A percentile compares a stretch with the other conserved stretches of the same genome.
Evolutionary conservation across 2,888 invertebrate species (phyloP).

Genomic region (Galerucella pusilla): DNA sequence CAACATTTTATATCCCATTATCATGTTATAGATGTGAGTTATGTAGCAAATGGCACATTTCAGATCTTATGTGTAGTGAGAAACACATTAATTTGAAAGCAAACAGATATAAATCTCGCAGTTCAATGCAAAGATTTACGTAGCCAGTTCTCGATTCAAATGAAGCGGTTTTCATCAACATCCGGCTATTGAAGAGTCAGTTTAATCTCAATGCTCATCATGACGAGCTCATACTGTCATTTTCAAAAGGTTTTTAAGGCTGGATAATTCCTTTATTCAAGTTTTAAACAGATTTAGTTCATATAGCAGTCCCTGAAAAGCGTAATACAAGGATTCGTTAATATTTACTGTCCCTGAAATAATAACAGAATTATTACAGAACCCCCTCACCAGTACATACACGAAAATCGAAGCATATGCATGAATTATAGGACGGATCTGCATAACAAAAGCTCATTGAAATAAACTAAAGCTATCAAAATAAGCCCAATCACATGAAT

Average conservation of each 20-base stretch:
- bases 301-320: conserved; percentile 3
- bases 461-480: too few relatives aligned
- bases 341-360: not conserved
- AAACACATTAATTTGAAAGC: conserved; percentile 52
- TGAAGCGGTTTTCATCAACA: conserved; percentile 51
- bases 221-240: conserved; percentile 43
- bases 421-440: too few relatives aligned
- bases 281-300: conserved; percentile 9
- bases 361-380: too few relatives aligned
- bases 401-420: too few relatives aligned
- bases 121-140: conserved; percentile 55
- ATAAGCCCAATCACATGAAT: too few relatives aligned
- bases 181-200: conserved; percentile 48
- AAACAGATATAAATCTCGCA: conserved; percentile 54
- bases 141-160: conserved; percentile 52
- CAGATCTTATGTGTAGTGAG: conserved; percentile 36
- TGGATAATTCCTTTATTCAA: conserved; percentile 28
- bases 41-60: conserved; percentile 29
- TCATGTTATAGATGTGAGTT: conserved; percentile 8
- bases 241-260: conserved; percentile 32
- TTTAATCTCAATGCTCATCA: conserved; percentile 42
- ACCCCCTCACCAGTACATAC: too few relatives aligned
- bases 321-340: not conserved
- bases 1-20: conserved; percentile 7
- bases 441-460: too few relatives aligned